A percentile compares a stretch with the other conserved stretches of the same genome.
These are phyloP conservation scores for Dorcus hopei DNA, from an alignment of 2,888 invertebrate species.

Conservation along the genomic window DNA sequence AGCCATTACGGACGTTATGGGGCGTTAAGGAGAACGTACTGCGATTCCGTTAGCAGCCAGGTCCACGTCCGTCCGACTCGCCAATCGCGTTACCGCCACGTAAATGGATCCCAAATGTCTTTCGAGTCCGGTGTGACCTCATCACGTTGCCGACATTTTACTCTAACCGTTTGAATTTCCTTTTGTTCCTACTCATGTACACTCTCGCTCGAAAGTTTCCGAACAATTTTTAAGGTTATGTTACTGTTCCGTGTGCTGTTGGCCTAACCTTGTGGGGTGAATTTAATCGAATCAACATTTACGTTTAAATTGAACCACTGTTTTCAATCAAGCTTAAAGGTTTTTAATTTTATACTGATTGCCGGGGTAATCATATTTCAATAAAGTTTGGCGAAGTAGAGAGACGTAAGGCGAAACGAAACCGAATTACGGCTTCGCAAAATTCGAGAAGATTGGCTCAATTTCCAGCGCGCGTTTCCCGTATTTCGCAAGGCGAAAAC, in stretches of 20 bases:
- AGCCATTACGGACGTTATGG: slow-evolving; percentile 35
- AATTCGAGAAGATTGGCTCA: background rate
- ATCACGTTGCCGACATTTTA: slow-evolving; percentile 16
- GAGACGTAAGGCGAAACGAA: no score
- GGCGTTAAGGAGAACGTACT: slow-evolving; percentile 33
- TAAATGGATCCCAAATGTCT: slow-evolving; percentile 26
- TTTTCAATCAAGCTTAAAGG: no score
- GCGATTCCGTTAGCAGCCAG: slow-evolving; percentile 20
- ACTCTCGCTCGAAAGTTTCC: no score
- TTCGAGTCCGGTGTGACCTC: slow-evolving; percentile 24
- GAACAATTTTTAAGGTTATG: no score
- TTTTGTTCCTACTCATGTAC: background rate
- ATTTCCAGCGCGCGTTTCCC: no score
- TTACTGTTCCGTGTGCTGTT: no score
- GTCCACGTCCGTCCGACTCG: slow-evolving; percentile 23
- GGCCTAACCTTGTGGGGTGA: no score
- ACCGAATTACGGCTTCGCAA: background rate
- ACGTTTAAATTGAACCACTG: no score
- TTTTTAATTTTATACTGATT: no score
- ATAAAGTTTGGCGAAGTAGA: no score
- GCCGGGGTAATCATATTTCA: no score
- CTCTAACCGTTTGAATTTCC: slow-evolving; percentile 14
- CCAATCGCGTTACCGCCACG: slow-evolving; percentile 29
- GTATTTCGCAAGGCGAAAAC: background rate
- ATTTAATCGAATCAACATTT: no score